A percentile compares a stretch with the other conserved stretches of the same genome.
phyloP scores from a whole-genome alignment of 2,113 vertebrate species.

The Picathartes gymnocephalus region DNA sequence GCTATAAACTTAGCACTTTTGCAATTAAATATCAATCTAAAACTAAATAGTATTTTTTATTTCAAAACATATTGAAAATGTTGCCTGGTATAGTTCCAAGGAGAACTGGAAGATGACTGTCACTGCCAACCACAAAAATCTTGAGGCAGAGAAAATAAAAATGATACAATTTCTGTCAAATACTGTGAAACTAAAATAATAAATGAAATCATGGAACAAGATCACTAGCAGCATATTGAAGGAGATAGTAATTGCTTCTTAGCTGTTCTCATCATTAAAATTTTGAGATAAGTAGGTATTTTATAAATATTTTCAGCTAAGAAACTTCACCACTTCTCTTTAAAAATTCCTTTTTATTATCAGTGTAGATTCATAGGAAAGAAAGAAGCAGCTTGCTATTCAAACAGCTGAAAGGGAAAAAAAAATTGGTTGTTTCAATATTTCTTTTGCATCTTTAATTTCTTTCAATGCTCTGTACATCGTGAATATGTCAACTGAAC shows the following conservation, averaged over 20 bases:
- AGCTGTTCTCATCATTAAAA: conserved; percentile 4
- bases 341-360: conserved; percentile 58
- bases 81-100: neutral
- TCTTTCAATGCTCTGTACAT: conserved; percentile 14
- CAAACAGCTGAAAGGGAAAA: neutral
- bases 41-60: neutral
- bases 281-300: conserved; percentile 28
- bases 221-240: conserved; percentile 16
- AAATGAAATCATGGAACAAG: conserved; percentile 10
- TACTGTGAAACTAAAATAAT: neutral
- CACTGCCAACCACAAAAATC: neutral
- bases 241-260: neutral
- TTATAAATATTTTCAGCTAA: conserved; percentile 43
- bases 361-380: neutral
- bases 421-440: conserved; percentile 10
- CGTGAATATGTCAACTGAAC: neutral
- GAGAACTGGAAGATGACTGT: neutral
- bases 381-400: neutral
- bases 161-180: neutral
- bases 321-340: conserved; percentile 2
- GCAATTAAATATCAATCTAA: neutral
- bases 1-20: neutral
- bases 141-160: neutral
- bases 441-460: conserved; percentile 35
- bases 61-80: neutral